Evolutionary conservation across 2,113 vertebrate species (phyloP), one percentile per base, ranked within the genome.

Genomic region (Carlito syrichta): DNA sequence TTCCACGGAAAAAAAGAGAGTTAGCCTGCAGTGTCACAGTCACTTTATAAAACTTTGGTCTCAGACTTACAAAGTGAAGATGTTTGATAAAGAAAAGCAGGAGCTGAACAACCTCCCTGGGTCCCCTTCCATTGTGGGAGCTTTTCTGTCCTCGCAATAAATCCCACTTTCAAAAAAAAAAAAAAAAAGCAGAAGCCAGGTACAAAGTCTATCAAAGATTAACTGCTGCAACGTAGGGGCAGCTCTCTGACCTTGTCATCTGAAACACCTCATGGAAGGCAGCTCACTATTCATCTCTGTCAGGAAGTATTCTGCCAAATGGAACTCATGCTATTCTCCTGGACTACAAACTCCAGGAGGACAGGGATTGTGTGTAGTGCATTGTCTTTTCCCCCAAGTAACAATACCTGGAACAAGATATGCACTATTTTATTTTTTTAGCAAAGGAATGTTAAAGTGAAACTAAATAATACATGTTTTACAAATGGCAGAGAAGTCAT

Each of bases 281-380:
- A 54, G 20, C 58, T 79, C 52, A 60, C 22, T 19, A 56, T 22
- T 60, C 54, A 89, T 45, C 54, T 89, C 69, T 58, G 71, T 66
- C 62, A 52, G 63, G 48, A 76, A 56, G 63, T 35, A 56, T 40
- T 27, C 23, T 19, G 71, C 68, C 69, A 83, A 86, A 66, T 4
- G 1, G 4, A 74, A 32, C 5, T 3, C 45, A 27, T 32, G 4
- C 6, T n/a, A n/a, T n/a, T n/a, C n/a, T n/a, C n/a, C n/a, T 20
- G 38, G 20, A 45, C 11, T 9, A 9, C 60, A 76, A 45, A 30
- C 11, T 25, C 76, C 40, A 71, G 32, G 7, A 73, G 71, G 40
- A 43, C 4, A 23, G n/a, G 5, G 0, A 11, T 50, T 23, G 5
- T 14, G 8, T 23, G 40, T n/a, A 12, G 8, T 1, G 2, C n/a